Base-by-base conservation (phyloP, 64 coral and sea anemone species). In the Stichodactyla mertensii region DNA sequence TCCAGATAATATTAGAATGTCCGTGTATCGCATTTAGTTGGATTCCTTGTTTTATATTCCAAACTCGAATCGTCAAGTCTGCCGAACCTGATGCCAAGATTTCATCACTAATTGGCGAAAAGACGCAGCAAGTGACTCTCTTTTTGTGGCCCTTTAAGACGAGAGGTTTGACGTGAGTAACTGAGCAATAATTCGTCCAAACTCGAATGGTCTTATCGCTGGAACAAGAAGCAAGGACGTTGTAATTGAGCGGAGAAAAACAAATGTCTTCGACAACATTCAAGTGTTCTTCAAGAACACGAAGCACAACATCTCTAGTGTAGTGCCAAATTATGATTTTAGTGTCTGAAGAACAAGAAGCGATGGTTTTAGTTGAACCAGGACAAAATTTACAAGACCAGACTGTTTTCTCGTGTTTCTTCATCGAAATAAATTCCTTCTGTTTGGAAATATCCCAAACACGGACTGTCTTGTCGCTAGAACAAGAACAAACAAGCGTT, bases 1-100 rank as follows among this genome's bases (percentile, higher is more conserved):
- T 92, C 91, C 91, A 92, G 5, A 92, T 78, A 53, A 88, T 88
- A 28, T 92, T 92, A 28, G 78, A 84, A 26, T 92, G 91, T 54
- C 91, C 91, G 5, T 51, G 8, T 15, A 92, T 45, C 0, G 78
- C 67, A 20, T 88, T 54, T 6, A 92, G 86, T 7, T 84, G 61
- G 2, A 58, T 54, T 19, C 86, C 91, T 61, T 87, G 82, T 16
- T 67, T 86, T 7, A 20, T 77, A 58, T 88, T 86, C 91, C 91
- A 92, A 51, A 92, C 83, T 54, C 86, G 86, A 16, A 92, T 77
- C 22, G 91, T 92, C 77, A 83, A 53, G 36, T 92, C 91, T 10
- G 91, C 86, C 27, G 91, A 92, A 85, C 86, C 61, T 6, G 91
- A 92, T 16, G 82, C 77, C 55, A 92, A 78, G 51, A 87, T 51